Conservation (phyloP, 2,888 invertebrate genomes). For the Dryomyza anilis region DNA sequence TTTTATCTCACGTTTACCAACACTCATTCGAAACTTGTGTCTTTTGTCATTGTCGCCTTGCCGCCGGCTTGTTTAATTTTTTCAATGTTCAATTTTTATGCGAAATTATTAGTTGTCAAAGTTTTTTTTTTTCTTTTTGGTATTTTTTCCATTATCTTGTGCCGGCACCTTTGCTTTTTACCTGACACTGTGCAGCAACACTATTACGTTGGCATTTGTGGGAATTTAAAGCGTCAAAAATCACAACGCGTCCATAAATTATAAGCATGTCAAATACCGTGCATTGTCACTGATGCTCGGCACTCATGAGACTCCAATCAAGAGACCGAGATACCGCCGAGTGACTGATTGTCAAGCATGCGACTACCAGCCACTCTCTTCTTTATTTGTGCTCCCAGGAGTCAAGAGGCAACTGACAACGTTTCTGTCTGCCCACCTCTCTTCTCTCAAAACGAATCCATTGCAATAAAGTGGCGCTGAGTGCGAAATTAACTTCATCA, state of each 20-base stretch:
- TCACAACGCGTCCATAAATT: background rate
- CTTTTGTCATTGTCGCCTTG: background rate
- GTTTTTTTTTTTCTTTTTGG: background rate
- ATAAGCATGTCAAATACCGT: background rate
- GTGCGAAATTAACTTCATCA: conserved; percentile 6
- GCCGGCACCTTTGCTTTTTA: background rate
- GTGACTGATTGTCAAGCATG: no score
- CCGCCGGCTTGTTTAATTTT: background rate
- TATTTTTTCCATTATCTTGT: no score
- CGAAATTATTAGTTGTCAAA: background rate
- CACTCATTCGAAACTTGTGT: background rate
- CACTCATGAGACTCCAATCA: no score
- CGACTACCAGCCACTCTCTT: no score
- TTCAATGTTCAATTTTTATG: background rate
- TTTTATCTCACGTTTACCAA: background rate
- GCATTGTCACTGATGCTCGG: background rate
- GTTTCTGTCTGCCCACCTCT: background rate
- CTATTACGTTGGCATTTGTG: no score
- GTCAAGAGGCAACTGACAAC: no score
- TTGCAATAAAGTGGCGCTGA: background rate
- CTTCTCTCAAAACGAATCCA: background rate
- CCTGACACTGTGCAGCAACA: background rate
- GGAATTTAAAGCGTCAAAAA: background rate
- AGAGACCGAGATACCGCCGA: no score
- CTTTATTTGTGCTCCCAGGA: no score